Conservation (phyloP, 2,797 vertebrate genomes). For the Coccyzus lansbergi region DNA sequence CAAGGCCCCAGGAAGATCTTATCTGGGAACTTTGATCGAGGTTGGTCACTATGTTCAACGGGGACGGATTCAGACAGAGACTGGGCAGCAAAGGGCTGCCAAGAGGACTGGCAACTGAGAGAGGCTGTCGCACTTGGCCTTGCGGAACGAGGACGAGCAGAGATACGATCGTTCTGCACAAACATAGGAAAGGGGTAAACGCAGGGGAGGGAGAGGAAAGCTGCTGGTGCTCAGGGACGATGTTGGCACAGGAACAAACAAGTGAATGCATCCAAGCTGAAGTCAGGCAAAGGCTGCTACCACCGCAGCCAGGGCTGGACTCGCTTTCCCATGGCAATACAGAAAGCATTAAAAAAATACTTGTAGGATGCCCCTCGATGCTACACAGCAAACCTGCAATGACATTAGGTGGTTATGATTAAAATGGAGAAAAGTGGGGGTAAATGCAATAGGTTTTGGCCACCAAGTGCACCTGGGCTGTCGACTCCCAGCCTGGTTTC, state of each 20-base stretch:
- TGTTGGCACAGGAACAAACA: background rate
- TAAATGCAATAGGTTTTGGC: background rate
- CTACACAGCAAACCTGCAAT: background rate
- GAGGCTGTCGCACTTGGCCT: fast-evolving
- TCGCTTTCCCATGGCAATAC: background rate
- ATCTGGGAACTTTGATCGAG: conserved; percentile 20
- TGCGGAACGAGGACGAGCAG: background rate
- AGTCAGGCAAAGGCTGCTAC: background rate
- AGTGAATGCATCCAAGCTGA: fast-evolving
- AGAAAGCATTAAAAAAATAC: background rate
- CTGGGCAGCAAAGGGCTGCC: background rate
- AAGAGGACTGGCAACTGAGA: background rate
- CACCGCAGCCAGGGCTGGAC: background rate
- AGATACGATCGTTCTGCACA: background rate
- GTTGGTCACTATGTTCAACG: background rate
- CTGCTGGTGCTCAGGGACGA: background rate
- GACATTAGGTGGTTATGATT: background rate
- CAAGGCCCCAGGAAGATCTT: background rate
- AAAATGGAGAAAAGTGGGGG: background rate
- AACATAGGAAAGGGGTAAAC: background rate
- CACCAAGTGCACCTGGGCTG: background rate
- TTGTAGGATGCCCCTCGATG: background rate
- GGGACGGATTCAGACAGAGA: fast-evolving
- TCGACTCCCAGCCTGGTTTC: background rate
- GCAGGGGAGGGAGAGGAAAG: background rate